A percentile compares a stretch with the other conserved stretches of the same genome.
These are phyloP conservation scores for Drosophila neutralis DNA, from an alignment of 2,888 invertebrate species.

Conservation along the genomic window DNA sequence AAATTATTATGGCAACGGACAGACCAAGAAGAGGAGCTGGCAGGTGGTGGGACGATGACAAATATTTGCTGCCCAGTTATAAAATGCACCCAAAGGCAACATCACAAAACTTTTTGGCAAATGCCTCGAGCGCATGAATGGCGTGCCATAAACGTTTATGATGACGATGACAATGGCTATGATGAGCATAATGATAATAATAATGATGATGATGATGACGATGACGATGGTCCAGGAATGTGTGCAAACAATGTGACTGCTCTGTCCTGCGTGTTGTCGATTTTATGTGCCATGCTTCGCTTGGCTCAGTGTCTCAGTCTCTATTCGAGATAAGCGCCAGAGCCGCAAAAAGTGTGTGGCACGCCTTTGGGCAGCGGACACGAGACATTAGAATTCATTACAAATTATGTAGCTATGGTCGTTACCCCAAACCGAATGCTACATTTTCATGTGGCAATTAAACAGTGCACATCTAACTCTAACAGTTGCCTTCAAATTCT, in stretches of 20 bases:
- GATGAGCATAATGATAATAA: conserved; percentile 24
- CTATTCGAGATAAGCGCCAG: conserved; percentile 21
- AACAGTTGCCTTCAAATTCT: neutral
- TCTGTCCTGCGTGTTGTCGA: conserved; percentile 48
- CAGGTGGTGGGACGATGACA: conserved; percentile 52
- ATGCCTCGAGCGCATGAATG: conserved; percentile 71
- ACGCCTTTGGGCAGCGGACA: conserved; percentile 54
- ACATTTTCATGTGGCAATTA: conserved; percentile 66
- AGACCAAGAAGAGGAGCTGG: conserved; percentile 17
- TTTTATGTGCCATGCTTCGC: conserved; percentile 46
- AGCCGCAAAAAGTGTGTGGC: conserved; percentile 57
- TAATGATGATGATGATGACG: conserved; percentile 8
- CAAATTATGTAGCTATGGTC: conserved; percentile 65
- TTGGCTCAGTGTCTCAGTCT: conserved; percentile 13
- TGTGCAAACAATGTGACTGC: conserved; percentile 63
- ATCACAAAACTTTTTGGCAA: conserved; percentile 70
- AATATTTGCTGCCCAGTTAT: conserved; percentile 77
- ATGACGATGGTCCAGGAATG: conserved; percentile 39
- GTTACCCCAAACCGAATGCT: conserved; percentile 55
- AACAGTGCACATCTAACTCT: conserved; percentile 59
- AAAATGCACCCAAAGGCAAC: conserved; percentile 78
- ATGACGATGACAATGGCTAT: conserved; percentile 28
- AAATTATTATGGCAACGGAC: conserved; percentile 67
- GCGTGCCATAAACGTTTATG: conserved; percentile 59
- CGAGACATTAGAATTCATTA: conserved; percentile 78